phyloP scores from a whole-genome alignment of 2,888 invertebrate genomes.

The Reticulitermes lucifugus region DNA sequence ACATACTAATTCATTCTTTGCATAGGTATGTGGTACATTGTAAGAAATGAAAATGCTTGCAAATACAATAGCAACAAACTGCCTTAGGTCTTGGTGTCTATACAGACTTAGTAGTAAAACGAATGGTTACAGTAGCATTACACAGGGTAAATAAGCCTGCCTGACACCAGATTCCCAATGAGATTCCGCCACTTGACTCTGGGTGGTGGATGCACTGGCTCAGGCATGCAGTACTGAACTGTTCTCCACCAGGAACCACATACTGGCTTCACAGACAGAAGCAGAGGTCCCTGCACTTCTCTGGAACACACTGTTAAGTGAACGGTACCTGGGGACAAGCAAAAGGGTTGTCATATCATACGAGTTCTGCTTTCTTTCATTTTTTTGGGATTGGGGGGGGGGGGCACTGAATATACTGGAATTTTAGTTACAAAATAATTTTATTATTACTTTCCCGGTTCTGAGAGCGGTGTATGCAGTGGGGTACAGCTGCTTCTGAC shows the following conservation, averaged over 20 bases:
- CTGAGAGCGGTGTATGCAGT: too few species aligned
- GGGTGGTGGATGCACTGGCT: slow-evolving; percentile 60
- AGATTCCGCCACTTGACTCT: slow-evolving; percentile 61
- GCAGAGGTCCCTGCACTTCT: slow-evolving; percentile 57
- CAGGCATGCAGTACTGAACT: slow-evolving; percentile 62
- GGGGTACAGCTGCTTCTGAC: too few species aligned
- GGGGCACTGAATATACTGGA: too few species aligned
- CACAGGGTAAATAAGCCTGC: slow-evolving; percentile 58
- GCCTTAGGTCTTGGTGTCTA: not conserved
- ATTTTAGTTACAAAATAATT: too few species aligned
- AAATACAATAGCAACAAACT: too few species aligned
- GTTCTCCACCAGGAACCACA: slow-evolving; percentile 62
- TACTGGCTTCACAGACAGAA: slow-evolving; percentile 61
- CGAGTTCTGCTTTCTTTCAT: too few species aligned
- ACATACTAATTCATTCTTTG: too few species aligned
- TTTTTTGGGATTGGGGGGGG: too few species aligned
- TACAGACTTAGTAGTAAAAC: not conserved
- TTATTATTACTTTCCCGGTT: too few species aligned
- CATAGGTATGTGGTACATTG: too few species aligned
- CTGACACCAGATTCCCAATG: slow-evolving; percentile 55
- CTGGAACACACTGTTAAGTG: slow-evolving; percentile 57
- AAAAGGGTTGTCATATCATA: too few species aligned
- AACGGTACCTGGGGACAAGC: slow-evolving; percentile 60
- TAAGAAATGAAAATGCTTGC: too few species aligned
- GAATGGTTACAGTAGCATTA: slow-evolving; percentile 47